phyloP scores from a whole-genome alignment of 2,113 vertebrate species.

The Ageneiosus marmoratus region DNA sequence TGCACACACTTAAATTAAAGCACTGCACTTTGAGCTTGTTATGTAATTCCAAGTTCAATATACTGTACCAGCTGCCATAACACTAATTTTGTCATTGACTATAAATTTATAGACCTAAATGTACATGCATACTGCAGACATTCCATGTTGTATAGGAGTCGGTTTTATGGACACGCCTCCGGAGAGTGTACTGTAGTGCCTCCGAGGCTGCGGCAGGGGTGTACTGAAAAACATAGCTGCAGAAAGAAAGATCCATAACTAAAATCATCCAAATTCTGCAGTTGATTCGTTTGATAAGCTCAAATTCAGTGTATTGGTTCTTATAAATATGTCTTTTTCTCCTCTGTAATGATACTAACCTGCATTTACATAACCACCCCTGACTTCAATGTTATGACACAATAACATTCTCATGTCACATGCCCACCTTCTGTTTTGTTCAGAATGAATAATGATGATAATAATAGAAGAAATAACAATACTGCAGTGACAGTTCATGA shows the following conservation, averaged over 20 bases:
- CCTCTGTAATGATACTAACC: background rate
- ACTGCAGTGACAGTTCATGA: background rate
- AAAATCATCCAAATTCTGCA: background rate
- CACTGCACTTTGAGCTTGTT: background rate
- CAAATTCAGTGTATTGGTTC: background rate
- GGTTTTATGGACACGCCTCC: background rate
- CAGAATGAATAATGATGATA: background rate
- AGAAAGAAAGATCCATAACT: background rate
- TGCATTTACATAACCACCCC: background rate
- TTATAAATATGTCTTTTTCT: background rate
- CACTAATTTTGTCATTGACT: background rate
- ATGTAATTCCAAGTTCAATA: background rate
- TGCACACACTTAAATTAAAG: background rate
- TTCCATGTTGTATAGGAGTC: background rate
- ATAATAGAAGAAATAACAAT: background rate
- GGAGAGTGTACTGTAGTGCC: background rate
- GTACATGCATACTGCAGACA: background rate
- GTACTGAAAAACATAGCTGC: background rate
- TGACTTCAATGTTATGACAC: background rate
- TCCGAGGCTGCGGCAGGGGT: background rate
- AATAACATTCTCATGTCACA: background rate
- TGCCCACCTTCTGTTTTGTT: background rate
- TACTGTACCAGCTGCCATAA: background rate
- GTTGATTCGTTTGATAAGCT: background rate
- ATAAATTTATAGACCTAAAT: background rate